A percentile compares a stretch with the other conserved stretches of the same genome.
These are phyloP conservation scores for Saccostrea echinata DNA, from an alignment of 1,140 invertebrate species.

Conservation along the genomic window DNA sequence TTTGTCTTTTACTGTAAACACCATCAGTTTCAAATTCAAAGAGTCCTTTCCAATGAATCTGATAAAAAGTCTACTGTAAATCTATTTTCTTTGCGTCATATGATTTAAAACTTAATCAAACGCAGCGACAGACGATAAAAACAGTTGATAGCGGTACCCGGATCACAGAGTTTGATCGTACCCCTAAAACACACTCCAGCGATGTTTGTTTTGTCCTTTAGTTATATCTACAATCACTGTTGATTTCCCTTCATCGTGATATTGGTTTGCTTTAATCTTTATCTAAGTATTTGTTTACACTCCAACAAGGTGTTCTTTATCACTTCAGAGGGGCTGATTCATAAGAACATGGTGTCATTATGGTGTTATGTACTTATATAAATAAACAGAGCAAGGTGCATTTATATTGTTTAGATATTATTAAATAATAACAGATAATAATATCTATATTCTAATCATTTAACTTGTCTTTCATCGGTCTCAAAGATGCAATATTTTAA, in stretches of 20 bases:
- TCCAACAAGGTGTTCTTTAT: not conserved
- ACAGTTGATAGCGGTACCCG: not conserved
- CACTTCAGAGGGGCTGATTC: not conserved
- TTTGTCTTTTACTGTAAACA: not conserved
- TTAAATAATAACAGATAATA: not conserved
- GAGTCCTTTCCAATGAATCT: not conserved
- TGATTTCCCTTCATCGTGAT: slow-evolving; percentile 28
- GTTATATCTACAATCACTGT: not conserved
- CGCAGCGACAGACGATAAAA: not conserved
- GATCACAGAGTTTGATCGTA: not conserved
- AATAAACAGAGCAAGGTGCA: not conserved
- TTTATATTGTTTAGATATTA: not conserved
- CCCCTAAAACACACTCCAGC: not conserved
- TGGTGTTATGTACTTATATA: not conserved
- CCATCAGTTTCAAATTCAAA: not conserved
- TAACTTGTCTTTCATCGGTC: too few species aligned
- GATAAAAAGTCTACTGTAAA: not conserved
- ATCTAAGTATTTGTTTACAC: not conserved
- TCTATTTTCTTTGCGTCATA: not conserved
- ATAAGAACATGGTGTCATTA: not conserved
- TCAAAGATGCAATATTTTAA: too few species aligned
- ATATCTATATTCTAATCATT: too few species aligned
- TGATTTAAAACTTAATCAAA: not conserved
- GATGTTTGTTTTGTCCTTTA: not conserved
- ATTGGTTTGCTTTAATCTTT: not conserved